Conservation (phyloP, 64 coral and sea anemone species). For the Exaiptasia diaphana region DNA sequence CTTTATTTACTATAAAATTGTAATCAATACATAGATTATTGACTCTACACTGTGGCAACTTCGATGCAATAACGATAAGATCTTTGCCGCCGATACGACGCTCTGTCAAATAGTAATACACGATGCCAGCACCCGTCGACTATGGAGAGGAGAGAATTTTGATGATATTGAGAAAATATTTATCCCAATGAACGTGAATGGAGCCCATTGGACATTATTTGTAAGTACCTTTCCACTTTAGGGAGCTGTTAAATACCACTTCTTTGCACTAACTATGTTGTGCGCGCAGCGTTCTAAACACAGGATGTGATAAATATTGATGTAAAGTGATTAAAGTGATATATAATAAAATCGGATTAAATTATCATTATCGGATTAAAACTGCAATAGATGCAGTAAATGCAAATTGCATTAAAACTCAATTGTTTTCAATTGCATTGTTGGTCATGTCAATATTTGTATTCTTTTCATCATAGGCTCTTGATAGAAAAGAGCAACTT, state of each 20-base stretch:
- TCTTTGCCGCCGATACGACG: constrained; percentile 2
- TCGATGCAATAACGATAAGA: too few species aligned
- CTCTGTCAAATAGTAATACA: neutral
- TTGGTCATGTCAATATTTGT: neutral
- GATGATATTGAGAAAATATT: neutral
- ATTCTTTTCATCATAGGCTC: neutral
- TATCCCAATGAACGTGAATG: neutral
- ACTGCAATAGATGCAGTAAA: neutral
- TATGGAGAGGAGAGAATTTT: neutral
- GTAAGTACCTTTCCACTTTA: neutral
- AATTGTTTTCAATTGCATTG: neutral
- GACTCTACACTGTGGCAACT: too few species aligned
- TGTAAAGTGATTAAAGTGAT: neutral
- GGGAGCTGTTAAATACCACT: neutral
- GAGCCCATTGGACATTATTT: neutral
- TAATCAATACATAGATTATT: too few species aligned
- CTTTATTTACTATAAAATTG: too few species aligned
- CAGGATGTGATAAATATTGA: too few species aligned
- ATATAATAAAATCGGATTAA: neutral
- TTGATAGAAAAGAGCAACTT: neutral
- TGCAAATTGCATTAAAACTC: neutral
- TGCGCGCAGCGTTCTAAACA: too few species aligned
- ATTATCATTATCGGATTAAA: neutral
- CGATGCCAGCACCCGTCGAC: neutral
- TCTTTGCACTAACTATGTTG: too few species aligned